Conservation (phyloP, 2,888 invertebrate species). For the Microctonus aethiopoides region DNA sequence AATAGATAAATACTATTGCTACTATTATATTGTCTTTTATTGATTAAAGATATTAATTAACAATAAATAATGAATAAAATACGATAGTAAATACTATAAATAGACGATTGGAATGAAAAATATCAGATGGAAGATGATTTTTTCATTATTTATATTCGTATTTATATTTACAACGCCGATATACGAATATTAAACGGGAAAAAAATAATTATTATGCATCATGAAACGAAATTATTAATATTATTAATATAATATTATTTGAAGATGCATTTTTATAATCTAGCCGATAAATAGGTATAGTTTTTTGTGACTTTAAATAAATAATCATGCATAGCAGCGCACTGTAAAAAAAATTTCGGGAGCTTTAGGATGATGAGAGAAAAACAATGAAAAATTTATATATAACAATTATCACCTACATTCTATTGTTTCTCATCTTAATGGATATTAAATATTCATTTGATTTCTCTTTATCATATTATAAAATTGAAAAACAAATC, state of each 20-base stretch:
- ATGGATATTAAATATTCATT: too few relatives aligned
- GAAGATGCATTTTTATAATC: constrained; percentile 15
- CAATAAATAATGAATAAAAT: background rate
- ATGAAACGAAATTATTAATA: too few relatives aligned
- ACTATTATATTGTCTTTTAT: background rate
- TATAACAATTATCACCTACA: background rate
- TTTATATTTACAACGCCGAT: background rate
- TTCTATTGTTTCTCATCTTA: background rate
- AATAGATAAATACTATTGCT: background rate
- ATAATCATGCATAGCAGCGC: constrained; percentile 1
- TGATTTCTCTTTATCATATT: background rate
- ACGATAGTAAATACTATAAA: too few relatives aligned
- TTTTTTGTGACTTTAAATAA: constrained; percentile 2
- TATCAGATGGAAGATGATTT: background rate
- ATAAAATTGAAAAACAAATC: background rate
- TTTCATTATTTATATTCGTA: background rate
- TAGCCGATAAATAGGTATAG: background rate
- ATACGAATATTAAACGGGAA: background rate
- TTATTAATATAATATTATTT: constrained; percentile 14
- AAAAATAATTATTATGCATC: background rate
- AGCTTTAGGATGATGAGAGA: background rate
- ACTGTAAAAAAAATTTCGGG: background rate
- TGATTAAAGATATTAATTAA: background rate
- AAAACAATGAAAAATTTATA: background rate
- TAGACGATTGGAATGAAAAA: background rate